Base-by-base conservation (phyloP, 1,140 invertebrate species). In the Amyelois transitella region DNA sequence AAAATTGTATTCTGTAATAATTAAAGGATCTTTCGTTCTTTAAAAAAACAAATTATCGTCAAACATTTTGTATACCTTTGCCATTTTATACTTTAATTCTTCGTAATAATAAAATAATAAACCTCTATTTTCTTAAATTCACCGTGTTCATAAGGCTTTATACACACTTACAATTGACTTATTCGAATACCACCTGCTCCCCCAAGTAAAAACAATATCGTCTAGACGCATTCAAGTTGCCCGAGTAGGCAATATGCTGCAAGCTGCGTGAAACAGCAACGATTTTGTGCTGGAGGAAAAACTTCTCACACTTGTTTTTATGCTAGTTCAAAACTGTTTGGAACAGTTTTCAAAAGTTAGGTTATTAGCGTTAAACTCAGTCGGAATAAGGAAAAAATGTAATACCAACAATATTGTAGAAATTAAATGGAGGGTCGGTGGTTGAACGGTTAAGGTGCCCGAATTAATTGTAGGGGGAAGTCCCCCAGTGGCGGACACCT, bases 221-320 rank as follows among this genome's bases (percentile, higher is more conserved):
- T 69, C 66, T 69, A 69, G 66, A 69, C 66, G 60, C 66, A 66
- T 66, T 61, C 56, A 62, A 51, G 12, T 2, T 8, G 22, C 28
- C n/a, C n/a, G n/a, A 44, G 25, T 20, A 8, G 17, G 28, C 25
- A 48, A 48, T 48, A 21, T 12, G 12, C 45, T 18, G 21, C 49
- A 8, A n/a, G 12, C 50, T 32, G 56, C 18, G 44, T 43, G 28
- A 32, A 12, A 1, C 4, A 4, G 12, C 4, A n/a, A 38, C 32
- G n/a, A 14, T 38, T 38, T 14, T 8, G n/a, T 14, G 32, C 32
- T 1, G 8, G 25, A 28, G n/a, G 32, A 38, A 38, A 32, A 38
- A 38, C 32, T 38, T 38, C 17, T 14, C 32, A 38, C 32, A 38
- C 32, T 38, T 38, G 32, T 38, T 38, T 38, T 38, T 38, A 38